These are phyloP conservation scores for Pantherophis alleghaniensis DNA, from an alignment of 2,797 vertebrate genomes.

Conservation along the genomic window DNA sequence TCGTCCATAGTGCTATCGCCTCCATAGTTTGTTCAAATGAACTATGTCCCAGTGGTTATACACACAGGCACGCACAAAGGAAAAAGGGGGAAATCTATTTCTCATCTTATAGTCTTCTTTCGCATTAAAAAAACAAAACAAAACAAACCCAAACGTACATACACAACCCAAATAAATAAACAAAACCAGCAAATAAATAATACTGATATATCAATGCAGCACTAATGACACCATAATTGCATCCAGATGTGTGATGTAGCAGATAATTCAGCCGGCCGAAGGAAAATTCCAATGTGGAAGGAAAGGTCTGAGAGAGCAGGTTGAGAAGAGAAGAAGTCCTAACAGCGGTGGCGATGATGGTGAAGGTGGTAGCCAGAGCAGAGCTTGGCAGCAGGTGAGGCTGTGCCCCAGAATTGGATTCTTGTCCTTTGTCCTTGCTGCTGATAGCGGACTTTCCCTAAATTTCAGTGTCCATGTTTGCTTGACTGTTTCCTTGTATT, in stretches of 20 bases:
- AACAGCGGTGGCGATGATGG: constrained; percentile 42
- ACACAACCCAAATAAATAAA: constrained; percentile 41
- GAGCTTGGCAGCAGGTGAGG: constrained; percentile 56
- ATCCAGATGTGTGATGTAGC: constrained; percentile 62
- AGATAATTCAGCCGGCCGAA: constrained; percentile 65
- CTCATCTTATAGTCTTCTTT: constrained; percentile 64
- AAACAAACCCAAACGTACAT: constrained; percentile 10
- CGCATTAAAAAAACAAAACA: constrained; percentile 34
- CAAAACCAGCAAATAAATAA: constrained; percentile 72
- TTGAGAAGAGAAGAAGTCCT: constrained; percentile 52
- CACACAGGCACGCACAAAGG: constrained; percentile 31
- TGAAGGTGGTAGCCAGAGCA: constrained; percentile 28
- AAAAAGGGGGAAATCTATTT: constrained; percentile 52
- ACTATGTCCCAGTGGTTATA: constrained; percentile 64
- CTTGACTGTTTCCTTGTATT: constrained; percentile 40
- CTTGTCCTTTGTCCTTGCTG: constrained; percentile 65
- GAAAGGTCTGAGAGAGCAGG: constrained; percentile 51
- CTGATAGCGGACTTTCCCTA: constrained; percentile 67
- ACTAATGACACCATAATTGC: constrained; percentile 77
- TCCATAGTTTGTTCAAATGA: constrained; percentile 65
- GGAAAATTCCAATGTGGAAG: constrained; percentile 61
- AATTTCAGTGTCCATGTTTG: constrained; percentile 59
- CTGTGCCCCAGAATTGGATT: constrained; percentile 57
- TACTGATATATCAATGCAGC: constrained; percentile 71
- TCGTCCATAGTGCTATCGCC: constrained; percentile 66